Base-by-base conservation (phyloP, 1,140 invertebrate genomes). In the Sitophilus oryzae region DNA sequence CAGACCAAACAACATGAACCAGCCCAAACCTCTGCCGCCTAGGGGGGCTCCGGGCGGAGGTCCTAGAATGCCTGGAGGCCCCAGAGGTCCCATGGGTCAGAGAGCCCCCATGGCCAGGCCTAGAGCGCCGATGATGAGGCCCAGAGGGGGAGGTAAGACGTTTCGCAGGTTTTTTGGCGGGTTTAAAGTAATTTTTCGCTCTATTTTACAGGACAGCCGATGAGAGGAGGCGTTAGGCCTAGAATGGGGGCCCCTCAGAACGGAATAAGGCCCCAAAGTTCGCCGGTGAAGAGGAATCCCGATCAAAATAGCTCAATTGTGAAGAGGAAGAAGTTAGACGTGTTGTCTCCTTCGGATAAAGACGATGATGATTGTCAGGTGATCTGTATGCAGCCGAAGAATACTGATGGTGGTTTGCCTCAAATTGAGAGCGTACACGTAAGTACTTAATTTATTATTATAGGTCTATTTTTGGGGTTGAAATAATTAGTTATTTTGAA, bases 381-480 rank as follows among this genome's bases (percentile, higher is more conserved):
- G 10, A 84, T 86, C 66, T 81, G 83, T 2, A 80, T 85, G 71
- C 84, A 85, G 60, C 84, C 84, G 47, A 79, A 85, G 60, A 80
- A 82, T 36, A 83, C 85, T 5, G 64, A 66, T 40, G 63, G 63
- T 8, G 83, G 84, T 1, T 58, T 86, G 25, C 84, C 84, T 1
- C 76, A 86, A 61, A 88, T 88, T 51, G 79, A 85, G 44, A 86
- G 82, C 65, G 81, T 88, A 44, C 83, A 86, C 68, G 83, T 67
- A 58, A 38, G 21, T n/a, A n/a, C n/a, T n/a, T n/a, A n/a, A n/a
- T n/a, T 45, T 56, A 10, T 45, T 35, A 10, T 22, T 52, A 14
- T 16, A 3, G 16, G 18, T 23, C 11, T 30, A 52, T n/a, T 44
- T 25, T 42, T 8, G 14, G 38, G n/a, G n/a, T n/a, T n/a, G n/a